A percentile compares a stretch with the other conserved stretches of the same genome.
Conservation (phyloP, 2,797 vertebrate genomes). For the Alauda arvensis region DNA sequence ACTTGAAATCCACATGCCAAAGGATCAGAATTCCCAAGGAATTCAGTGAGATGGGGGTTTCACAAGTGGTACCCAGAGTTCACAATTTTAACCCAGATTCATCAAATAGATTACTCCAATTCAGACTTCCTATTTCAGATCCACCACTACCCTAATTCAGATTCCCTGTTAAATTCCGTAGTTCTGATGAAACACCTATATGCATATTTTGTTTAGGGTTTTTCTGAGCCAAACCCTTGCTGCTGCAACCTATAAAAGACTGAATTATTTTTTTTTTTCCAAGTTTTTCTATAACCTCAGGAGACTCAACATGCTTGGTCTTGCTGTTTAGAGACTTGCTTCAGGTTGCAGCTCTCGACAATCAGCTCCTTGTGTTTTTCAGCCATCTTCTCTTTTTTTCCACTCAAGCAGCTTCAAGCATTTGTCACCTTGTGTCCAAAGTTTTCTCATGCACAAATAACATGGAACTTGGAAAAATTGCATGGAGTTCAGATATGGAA, state of each 20-base stretch:
- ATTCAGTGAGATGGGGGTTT: not conserved
- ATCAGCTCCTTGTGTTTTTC: conserved; percentile 44
- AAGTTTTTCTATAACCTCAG: conserved; percentile 27
- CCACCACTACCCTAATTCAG: not conserved
- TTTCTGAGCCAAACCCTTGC: not conserved
- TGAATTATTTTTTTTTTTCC: conserved; percentile 27
- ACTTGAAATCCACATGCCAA: not conserved
- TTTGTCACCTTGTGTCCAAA: not conserved
- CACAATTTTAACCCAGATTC: not conserved
- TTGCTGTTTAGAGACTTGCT: not conserved
- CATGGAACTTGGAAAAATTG: not conserved
- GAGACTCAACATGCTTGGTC: conserved; percentile 6
- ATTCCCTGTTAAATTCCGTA: not conserved
- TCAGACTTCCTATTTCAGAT: not conserved
- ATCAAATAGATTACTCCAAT: not conserved
- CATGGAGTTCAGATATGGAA: not conserved
- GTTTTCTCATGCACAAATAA: not conserved
- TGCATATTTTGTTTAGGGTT: not conserved
- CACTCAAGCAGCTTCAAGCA: not conserved
- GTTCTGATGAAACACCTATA: not conserved
- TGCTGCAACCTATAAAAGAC: conserved; percentile 3
- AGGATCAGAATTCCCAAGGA: not conserved
- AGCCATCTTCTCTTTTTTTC: not conserved
- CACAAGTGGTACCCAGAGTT: not conserved
- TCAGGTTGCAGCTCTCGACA: conserved; percentile 17